Conservation (phyloP, 2,113 vertebrate species). For the Stegostoma tigrinum region DNA sequence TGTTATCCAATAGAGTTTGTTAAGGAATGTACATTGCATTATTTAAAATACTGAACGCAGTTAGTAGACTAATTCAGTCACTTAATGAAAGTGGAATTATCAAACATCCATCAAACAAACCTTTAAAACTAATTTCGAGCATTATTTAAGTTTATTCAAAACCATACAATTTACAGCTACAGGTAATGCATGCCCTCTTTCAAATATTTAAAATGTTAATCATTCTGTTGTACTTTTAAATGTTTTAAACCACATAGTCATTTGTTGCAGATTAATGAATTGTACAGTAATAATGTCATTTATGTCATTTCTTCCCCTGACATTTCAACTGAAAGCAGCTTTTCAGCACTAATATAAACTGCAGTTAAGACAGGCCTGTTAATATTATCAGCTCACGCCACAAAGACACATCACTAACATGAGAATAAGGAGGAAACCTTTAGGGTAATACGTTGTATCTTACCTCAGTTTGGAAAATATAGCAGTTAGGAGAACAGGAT, state of each 20-base stretch:
- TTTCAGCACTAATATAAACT: not conserved
- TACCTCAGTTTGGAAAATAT: conserved; percentile 81
- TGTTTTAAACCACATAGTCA: not conserved
- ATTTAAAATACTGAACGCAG: not conserved
- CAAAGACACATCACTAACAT: not conserved
- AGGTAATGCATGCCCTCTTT: not conserved
- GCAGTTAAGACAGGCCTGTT: conserved; percentile 1
- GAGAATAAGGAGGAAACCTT: conserved; percentile 37
- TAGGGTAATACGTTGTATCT: conserved; percentile 48
- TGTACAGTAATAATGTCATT: not conserved
- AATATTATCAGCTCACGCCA: not conserved
- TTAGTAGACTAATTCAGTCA: not conserved
- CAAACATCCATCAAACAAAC: not conserved
- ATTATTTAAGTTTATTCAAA: not conserved
- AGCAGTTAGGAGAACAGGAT: conserved; percentile 81
- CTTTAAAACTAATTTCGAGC: not conserved
- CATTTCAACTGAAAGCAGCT: not conserved
- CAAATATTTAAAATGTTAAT: not conserved
- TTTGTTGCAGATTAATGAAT: not conserved
- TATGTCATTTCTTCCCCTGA: not conserved
- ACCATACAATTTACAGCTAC: too few relatives aligned
- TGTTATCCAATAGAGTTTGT: not conserved
- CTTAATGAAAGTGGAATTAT: not conserved
- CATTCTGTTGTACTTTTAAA: not conserved
- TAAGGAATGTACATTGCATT: not conserved